Evolutionary conservation across 2,888 invertebrate genomes (phyloP), one percentile per base, ranked within the genome.

Genomic region (Cephonodes hylas): DNA sequence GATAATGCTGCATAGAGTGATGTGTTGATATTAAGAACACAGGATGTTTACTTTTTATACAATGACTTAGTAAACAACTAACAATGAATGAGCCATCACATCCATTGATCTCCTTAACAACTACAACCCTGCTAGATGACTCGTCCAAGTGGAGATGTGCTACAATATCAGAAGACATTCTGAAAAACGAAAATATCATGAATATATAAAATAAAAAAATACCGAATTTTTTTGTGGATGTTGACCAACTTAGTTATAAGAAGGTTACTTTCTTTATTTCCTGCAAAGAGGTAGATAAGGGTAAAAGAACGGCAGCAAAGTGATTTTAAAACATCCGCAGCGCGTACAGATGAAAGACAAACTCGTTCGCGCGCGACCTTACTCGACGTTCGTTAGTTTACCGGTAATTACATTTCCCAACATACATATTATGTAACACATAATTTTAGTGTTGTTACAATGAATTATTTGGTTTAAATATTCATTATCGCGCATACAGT

Each of bases 11-110:
- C 57, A 95, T 88, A 1, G 95, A 94, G 74, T 96, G 95, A 78
- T 96, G 96, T 64, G 95, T 90, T 58, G 95, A 93, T 58, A 96
- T 88, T 57, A 96, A 85, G 71, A 96, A 89, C 5, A 95, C 85
- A 60, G 93, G 93, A 62, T 92, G 86, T 64, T 94, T 93, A 65
- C 93, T 93, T 70, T 94, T 94, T 58, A 95, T 79, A 38, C 94
- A 93, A 71, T 95, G 93, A 0, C 94, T 93, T 58, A 96, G 84
- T 13, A 96, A 88, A 72, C 95, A 94, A 77, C 94, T 95, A 42
- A 95, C 91, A 60, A 96, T 83, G 79, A 96, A 97, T 76, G 95
- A 95, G 62, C 95, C 95, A 81, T 96, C 96, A 70, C 95, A 94
- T 58, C 94, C 93, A 65, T 94, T 94, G 57, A 94, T 93, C 85